Base-by-base conservation (phyloP, 2,888 invertebrate genomes). In the Himalopsyche japonica region DNA sequence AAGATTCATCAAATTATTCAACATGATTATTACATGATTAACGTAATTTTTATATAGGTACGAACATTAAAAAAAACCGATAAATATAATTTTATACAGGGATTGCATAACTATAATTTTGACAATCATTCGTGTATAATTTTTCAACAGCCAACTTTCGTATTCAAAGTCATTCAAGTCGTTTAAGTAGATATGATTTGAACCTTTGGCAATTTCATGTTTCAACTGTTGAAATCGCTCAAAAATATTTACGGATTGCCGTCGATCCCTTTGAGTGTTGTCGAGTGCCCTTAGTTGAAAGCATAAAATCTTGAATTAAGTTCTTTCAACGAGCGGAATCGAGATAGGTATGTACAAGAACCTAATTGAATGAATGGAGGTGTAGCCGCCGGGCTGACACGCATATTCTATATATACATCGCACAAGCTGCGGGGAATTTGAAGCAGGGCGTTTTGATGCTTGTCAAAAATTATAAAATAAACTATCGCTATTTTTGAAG, bases 301-400 rank as follows among this genome's bases (percentile, higher is more conserved):
- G 70, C 70, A 70, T 27, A 70, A 70, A 70, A 70, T 70, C 70
- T 70, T 70, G 70, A 70, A 70, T 30, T 70, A 70, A 70, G 70
- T 70, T 70, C 70, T 70, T 70, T 70, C 27, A 30, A 70, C 24
- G 70, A 70, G 70, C 70, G 30, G 70, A 70, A 70, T 70, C 70
- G 70, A 24, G 30, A 30, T 12, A 70, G 70, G 70, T 27, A 70
- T 12, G 70, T 27, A 27, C 70, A 7, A 30, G 70, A 27, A 70
- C 70, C 70, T 70, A 70, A 70, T 70, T 70, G 70, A 70, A 70
- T 70, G 70, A 70, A 70, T 70, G 70, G 70, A 70, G 70, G 57
- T 57, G 57, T 24, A 70, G 70, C 27, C 24, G 70, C 2, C 24
- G 70, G 70, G 70, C 70, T 27, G 70, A n/a, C 70, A 70, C 70